phyloP scores from a whole-genome alignment of 2,797 vertebrate species.

The Labroides dimidiatus region DNA sequence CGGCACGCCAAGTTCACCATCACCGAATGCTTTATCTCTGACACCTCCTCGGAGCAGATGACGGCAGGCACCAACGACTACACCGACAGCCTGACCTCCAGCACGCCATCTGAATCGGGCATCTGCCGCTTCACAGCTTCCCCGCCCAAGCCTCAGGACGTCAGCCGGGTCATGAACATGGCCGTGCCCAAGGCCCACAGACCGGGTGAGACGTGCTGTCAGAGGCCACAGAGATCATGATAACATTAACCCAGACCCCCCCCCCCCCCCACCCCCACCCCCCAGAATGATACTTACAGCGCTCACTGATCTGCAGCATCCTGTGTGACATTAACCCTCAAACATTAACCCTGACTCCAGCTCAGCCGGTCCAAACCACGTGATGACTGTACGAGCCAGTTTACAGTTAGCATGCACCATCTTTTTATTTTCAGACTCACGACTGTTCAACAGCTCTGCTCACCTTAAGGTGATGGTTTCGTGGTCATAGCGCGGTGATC shows the following conservation, averaged over 20 bases:
- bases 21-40: constrained; percentile 99
- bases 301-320: constrained; percentile 22
- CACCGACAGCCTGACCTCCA: constrained; percentile 98
- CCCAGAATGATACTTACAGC: constrained; percentile 1
- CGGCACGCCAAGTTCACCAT: constrained; percentile 99
- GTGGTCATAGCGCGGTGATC: too few relatives aligned
- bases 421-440: too few relatives aligned
- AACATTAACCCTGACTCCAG: constrained; percentile 17
- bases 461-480: too few relatives aligned
- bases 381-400: too few relatives aligned
- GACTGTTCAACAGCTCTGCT: too few relatives aligned
- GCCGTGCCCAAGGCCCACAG: constrained; percentile 97
- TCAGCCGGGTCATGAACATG: constrained; percentile 95
- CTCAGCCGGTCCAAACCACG: too few relatives aligned
- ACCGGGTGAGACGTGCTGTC: constrained; percentile 88
- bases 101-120: constrained; percentile 98
- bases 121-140: constrained; percentile 99
- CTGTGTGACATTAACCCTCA: constrained; percentile 18
- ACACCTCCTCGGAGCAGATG: constrained; percentile 98
- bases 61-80: constrained; percentile 98
- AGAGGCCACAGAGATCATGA: neutral
- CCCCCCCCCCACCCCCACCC: too few relatives aligned
- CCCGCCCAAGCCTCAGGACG: constrained; percentile 97
- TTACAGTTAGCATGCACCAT: too few relatives aligned
- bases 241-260: constrained; percentile 6